Evolutionary conservation across 2,797 vertebrate species (phyloP).

Genomic region (Falco peregrinus): DNA sequence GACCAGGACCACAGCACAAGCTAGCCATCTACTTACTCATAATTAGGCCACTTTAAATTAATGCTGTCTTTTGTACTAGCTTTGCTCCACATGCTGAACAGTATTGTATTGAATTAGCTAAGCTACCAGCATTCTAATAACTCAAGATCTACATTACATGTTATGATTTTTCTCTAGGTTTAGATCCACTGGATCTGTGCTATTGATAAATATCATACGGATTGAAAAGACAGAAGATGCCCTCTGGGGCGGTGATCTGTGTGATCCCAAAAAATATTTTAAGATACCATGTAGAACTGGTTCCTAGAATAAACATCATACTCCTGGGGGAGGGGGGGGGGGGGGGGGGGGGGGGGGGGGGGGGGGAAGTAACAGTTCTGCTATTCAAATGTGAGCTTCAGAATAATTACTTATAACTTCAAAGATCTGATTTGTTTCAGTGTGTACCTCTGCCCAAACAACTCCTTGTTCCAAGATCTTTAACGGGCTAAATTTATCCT

Average conservation of each 20-base stretch:
- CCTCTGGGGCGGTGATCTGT: background rate
- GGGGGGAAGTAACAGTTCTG: background rate
- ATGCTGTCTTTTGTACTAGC: background rate
- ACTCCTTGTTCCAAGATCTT: slow-evolving; percentile 15
- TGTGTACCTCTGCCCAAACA: background rate
- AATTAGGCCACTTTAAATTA: background rate
- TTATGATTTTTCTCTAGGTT: background rate
- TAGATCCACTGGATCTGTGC: background rate
- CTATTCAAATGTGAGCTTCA: slow-evolving; percentile 11
- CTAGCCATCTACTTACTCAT: background rate
- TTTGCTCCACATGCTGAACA: background rate
- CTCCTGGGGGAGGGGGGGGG: background rate
- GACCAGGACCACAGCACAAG: background rate
- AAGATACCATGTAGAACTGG: background rate
- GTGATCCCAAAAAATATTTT: background rate
- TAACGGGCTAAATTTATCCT: slow-evolving; percentile 15
- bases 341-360: background rate
- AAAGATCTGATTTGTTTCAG: slow-evolving; percentile 42
- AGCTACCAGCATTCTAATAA: background rate
- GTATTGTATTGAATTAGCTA: background rate
- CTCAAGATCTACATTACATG: background rate
- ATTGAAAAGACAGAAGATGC: background rate
- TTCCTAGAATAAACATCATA: slow-evolving; percentile 3
- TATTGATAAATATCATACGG: background rate
- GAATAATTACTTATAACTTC: slow-evolving; percentile 48